Evolutionary conservation across 2,888 invertebrate species (phyloP).

Genomic region (Hirtodrosophila trivittata): DNA sequence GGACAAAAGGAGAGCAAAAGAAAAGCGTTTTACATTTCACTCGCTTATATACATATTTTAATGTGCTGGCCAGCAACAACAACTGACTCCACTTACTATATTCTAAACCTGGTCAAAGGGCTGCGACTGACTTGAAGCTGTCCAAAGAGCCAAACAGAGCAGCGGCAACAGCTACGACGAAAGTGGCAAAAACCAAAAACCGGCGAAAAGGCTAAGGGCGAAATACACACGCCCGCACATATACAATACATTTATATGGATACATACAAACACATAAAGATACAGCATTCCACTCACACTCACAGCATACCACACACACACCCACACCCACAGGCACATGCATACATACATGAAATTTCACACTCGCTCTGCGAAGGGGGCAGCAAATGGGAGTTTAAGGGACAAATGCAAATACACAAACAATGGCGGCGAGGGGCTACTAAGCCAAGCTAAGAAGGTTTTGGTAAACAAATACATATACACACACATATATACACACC

Average conservation of each 20-base stretch:
- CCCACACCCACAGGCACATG: constrained; percentile 26
- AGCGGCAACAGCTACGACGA: constrained; percentile 41
- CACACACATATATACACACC: constrained; percentile 14
- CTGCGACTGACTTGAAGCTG: constrained; percentile 49
- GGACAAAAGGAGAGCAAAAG: constrained; percentile 8
- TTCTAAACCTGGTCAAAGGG: constrained; percentile 50
- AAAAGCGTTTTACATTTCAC: constrained; percentile 45
- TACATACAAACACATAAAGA: constrained; percentile 8
- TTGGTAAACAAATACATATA: constrained; percentile 68
- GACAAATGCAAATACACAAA: constrained; percentile 75
- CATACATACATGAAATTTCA: constrained; percentile 70
- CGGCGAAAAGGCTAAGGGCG: constrained; percentile 66
- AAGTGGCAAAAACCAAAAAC: constrained; percentile 52
- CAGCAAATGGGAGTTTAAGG: constrained; percentile 31
- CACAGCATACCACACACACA: constrained; percentile 4
- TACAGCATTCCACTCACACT: constrained; percentile 16
- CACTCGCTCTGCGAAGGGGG: constrained; percentile 51
- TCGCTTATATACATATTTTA: constrained; percentile 52
- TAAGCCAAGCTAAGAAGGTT: constrained; percentile 78
- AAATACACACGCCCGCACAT: constrained; percentile 24
- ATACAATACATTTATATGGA: constrained; percentile 10
- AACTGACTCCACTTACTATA: constrained; percentile 32
- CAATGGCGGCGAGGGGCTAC: constrained; percentile 74
- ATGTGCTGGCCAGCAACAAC: constrained; percentile 31
- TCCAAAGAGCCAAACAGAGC: constrained; percentile 44